Evolutionary conservation across 1,140 invertebrate species (phyloP).

Genomic region (Zaprionus camerounensis): DNA sequence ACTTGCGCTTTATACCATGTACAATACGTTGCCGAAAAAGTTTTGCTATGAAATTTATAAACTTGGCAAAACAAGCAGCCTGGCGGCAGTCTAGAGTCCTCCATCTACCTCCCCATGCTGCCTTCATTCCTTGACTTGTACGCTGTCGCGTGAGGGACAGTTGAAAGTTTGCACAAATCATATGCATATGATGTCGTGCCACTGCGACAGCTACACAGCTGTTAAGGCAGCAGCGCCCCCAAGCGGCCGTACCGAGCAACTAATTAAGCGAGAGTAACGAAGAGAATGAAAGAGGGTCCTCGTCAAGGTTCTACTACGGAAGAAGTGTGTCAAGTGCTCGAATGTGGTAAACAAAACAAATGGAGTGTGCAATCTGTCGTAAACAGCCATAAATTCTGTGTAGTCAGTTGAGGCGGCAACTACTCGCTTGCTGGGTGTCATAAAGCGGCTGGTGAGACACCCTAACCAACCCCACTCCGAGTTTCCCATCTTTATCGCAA

Average conservation of each 20-base stretch:
- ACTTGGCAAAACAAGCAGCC: slow-evolving; percentile 73
- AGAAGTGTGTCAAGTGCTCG: slow-evolving; percentile 71
- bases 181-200: slow-evolving; percentile 74
- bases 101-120: background rate
- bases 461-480: background rate
- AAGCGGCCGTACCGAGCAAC: slow-evolving; percentile 39
- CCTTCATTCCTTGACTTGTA: background rate
- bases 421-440: slow-evolving; percentile 52
- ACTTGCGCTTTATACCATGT: slow-evolving; percentile 56
- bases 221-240: slow-evolving; percentile 47
- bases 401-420: slow-evolving; percentile 52
- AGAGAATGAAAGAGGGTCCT: slow-evolving; percentile 25
- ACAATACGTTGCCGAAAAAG: slow-evolving; percentile 64
- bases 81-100: slow-evolving; percentile 2
- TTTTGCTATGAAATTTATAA: slow-evolving; percentile 81
- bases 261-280: slow-evolving; percentile 41
- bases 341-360: slow-evolving; percentile 80
- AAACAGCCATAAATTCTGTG: slow-evolving; percentile 79
- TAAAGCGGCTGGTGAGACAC: slow-evolving; percentile 50
- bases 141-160: slow-evolving; percentile 30
- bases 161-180: slow-evolving; percentile 77
- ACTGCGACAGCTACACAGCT: slow-evolving; percentile 50
- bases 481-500: slow-evolving; percentile 68
- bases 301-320: slow-evolving; percentile 5
- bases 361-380: slow-evolving; percentile 81